These are phyloP conservation scores for Mylabris phalerata DNA, from an alignment of 1,140 invertebrate genomes.

Conservation along the genomic window DNA sequence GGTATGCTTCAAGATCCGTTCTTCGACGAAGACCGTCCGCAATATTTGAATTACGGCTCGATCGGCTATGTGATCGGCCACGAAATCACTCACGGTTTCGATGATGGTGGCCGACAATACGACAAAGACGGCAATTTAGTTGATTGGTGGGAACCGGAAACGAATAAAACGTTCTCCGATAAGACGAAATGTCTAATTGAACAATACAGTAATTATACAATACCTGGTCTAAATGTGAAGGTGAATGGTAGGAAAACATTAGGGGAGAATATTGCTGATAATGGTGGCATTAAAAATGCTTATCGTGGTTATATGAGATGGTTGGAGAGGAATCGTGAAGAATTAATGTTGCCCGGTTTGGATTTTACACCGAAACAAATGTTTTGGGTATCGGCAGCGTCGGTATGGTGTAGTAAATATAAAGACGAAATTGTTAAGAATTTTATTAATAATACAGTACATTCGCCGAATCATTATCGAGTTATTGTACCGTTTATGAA, in stretches of 20 bases:
- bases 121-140: slow-evolving; percentile 75
- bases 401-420: slow-evolving; percentile 49
- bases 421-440: slow-evolving; percentile 41
- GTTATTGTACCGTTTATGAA: slow-evolving; percentile 45
- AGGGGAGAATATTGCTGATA: slow-evolving; percentile 87
- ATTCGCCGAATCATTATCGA: slow-evolving; percentile 43
- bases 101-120: slow-evolving; percentile 82
- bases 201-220: slow-evolving; percentile 58
- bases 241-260: slow-evolving; percentile 70
- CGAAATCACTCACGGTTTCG: slow-evolving; percentile 60
- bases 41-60: slow-evolving; percentile 85
- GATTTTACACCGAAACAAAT: slow-evolving; percentile 50
- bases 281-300: slow-evolving; percentile 66
- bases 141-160: slow-evolving; percentile 52
- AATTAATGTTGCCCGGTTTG: slow-evolving; percentile 42
- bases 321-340: slow-evolving; percentile 41
- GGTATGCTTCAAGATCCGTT: slow-evolving; percentile 70
- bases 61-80: slow-evolving; percentile 67
- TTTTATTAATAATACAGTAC: slow-evolving; percentile 42
- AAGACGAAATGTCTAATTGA: slow-evolving; percentile 59
- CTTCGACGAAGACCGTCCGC: slow-evolving; percentile 73
- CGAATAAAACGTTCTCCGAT: slow-evolving; percentile 45
- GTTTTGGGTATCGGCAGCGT: slow-evolving; percentile 52
- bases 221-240: slow-evolving; percentile 27
- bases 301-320: slow-evolving; percentile 55